Evolutionary conservation across 1,140 invertebrate species (phyloP), one percentile per base, ranked within the genome.

Genomic region (Papilio xuthus): DNA sequence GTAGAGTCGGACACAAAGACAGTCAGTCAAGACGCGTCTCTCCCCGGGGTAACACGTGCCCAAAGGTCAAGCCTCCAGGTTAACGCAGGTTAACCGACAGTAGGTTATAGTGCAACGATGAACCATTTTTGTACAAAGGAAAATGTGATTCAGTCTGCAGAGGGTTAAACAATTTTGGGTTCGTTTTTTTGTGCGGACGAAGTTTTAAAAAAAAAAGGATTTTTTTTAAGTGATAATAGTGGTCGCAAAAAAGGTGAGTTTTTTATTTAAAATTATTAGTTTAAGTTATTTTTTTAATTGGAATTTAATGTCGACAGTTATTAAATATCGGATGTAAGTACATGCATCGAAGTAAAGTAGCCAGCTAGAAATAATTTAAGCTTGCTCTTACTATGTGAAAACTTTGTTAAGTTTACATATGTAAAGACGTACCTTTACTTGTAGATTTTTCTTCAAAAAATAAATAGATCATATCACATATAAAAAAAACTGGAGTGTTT

Each of bases 111-210:
- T 84, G 82, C 81, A 80, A 87, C 82, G 90, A 90, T 91, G 89
- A 92, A 92, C 88, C 90, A 92, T 92, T 90, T 90, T 91, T 89
- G 83, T 88, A 79, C 79, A 78, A 84, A 80, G 86, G 88, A 92
- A 92, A 92, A 92, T 92, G 90, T 92, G 90, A 90, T 90, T 90
- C 89, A 90, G 85, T 90, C 90, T 84, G 86, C 85, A 82, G 82
- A 82, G 53, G 77, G 76, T 79, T 82, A 80, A 80, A 79, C 18
- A 78, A 81, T 83, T 81, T 80, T 74, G 82, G 75, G 83, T 85
- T 87, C 60, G 60, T 67, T 85, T 79, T 82, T 80, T 80, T 83
- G 84, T 80, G 83, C 79, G 83, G 81, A 86, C 82, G 79, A 78
- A 84, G 79, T 32, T 78, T 69, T 20, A 23, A 20, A 26, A 26